Base-by-base conservation (phyloP, 2,888 invertebrate genomes). In the Papilio protenor region DNA sequence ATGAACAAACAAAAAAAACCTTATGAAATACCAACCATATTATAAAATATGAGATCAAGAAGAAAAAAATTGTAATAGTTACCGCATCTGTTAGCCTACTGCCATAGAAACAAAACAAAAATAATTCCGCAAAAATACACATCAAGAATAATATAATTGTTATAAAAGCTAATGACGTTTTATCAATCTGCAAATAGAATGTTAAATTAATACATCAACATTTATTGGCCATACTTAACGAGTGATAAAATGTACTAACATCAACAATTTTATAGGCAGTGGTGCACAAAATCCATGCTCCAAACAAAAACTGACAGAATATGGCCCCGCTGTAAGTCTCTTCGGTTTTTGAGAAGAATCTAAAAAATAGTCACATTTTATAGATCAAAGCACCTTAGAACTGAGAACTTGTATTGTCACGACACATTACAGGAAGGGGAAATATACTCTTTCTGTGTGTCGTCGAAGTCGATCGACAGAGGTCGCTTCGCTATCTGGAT, bases 101-200 rank as follows among this genome's bases (percentile, higher is more conserved):
- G 16, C 91, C 91, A 76, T 86, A 91, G 80, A 86, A 89, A 77
- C 91, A 91, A 79, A 84, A 92, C 11, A 92, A 76, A 77, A 85
- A 88, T 55, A 89, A 77, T 84, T 92, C 85, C 6, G 83, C 81
- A 16, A 91, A 73, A 18, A 92, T 86, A 79, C 91, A 91, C n/a
- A 76, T 75, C 79, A 91, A 87, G 81, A 91, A 92, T 81, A 89
- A 80, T 5, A 87, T 79, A 90, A 91, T 14, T 52, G 91, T 91
- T 1, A 86, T 79, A 73, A 88, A 90, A 69, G 88, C 86, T 11
- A 91, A 16, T 52, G 52, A 52, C 18, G 14, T 52, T 52, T 52
- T 52, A 52, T 52, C 52, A 52, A 52, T 52, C 52, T 52, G 52
- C 18, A 52, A 52, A 47, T 16, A 52, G 49, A 1, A 18, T 3